phyloP scores from a whole-genome alignment of 1,140 invertebrate species.

The Brachystomella parvula region DNA sequence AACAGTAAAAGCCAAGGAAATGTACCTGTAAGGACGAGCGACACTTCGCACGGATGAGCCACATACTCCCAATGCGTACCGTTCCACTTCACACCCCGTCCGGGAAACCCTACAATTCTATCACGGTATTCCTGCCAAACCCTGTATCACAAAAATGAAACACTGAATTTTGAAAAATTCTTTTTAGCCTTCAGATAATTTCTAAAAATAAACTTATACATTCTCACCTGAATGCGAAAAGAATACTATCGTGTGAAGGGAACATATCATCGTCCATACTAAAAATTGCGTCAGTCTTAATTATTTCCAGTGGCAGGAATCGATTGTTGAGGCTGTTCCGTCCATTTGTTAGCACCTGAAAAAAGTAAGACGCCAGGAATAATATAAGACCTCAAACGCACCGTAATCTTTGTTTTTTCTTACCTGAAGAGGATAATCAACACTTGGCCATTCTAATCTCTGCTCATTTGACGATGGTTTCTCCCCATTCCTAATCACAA shows the following conservation, averaged over 20 bases:
- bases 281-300: constrained; percentile 94
- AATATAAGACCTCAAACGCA: too few relatives aligned
- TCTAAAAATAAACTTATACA: too few relatives aligned
- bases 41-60: constrained; percentile 97
- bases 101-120: constrained; percentile 94
- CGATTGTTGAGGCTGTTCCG: constrained; percentile 96
- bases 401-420: not conserved
- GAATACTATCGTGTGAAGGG: constrained; percentile 93
- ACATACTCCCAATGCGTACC: constrained; percentile 94
- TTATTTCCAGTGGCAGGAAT: constrained; percentile 88
- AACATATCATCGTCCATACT: constrained; percentile 98
- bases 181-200: too few relatives aligned
- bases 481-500: constrained; percentile 98
- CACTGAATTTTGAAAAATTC: too few relatives aligned
- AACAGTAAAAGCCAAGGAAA: too few relatives aligned
- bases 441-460: not conserved
- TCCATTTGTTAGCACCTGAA: constrained; percentile 68
- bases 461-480: constrained; percentile 92
- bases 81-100: constrained; percentile 94
- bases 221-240: constrained; percentile 86
- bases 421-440: not conserved
- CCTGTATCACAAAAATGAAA: too few relatives aligned
- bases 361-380: too few relatives aligned
- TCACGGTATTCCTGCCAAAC: constrained; percentile 97
- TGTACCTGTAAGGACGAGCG: constrained; percentile 97